These are phyloP conservation scores for Gibbula magus DNA, from an alignment of 2,888 invertebrate genomes.

Conservation along the genomic window DNA sequence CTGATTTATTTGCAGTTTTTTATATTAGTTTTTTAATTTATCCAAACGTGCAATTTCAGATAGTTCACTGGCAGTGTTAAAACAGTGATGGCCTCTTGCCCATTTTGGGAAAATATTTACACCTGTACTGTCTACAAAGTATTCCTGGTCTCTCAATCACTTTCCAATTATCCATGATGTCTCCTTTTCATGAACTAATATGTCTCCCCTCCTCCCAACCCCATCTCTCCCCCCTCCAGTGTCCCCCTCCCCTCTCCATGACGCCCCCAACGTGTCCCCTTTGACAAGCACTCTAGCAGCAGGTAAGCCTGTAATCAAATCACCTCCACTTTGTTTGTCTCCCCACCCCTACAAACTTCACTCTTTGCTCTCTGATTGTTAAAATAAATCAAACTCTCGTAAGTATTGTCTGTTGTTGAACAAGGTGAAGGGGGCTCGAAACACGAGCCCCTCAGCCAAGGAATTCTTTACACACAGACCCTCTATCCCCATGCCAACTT, in stretches of 20 bases:
- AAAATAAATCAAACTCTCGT: conserved; percentile 18
- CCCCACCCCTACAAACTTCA: neutral
- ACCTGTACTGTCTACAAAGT: too few relatives aligned
- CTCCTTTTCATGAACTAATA: too few relatives aligned
- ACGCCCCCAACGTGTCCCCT: neutral
- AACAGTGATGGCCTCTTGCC: too few relatives aligned
- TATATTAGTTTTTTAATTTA: too few relatives aligned
- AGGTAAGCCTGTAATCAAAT: neutral
- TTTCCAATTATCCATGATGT: too few relatives aligned
- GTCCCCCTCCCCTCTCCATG: neutral
- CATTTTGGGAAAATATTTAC: too few relatives aligned
- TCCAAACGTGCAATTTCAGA: too few relatives aligned
- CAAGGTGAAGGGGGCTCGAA: conserved; percentile 2
- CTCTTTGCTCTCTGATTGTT: conserved; percentile 9
- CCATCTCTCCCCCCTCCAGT: neutral
- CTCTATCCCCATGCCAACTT: conserved; percentile 7
- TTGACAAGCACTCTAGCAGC: neutral
- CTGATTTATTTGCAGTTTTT: too few relatives aligned
- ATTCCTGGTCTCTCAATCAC: too few relatives aligned
- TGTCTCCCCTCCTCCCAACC: neutral
- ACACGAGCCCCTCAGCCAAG: conserved; percentile 6
- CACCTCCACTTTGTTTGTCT: neutral
- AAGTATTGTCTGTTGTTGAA: conserved; percentile 7
- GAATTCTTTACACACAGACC: neutral
- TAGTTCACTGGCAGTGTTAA: too few relatives aligned